phyloP scores from a whole-genome alignment of 2,797 vertebrate genomes.

The Cichlasoma orientale region DNA sequence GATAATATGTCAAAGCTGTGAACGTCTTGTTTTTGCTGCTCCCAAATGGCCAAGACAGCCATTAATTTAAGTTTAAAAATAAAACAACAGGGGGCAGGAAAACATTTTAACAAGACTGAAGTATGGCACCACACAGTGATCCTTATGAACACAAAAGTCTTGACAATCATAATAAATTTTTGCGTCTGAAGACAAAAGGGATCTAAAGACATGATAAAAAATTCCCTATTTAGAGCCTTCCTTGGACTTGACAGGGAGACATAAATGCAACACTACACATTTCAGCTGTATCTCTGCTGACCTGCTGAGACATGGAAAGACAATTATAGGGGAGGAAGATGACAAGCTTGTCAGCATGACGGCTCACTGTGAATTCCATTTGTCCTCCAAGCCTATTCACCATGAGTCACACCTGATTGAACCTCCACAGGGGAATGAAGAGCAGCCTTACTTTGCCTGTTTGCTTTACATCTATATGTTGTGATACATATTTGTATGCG shows the following conservation, averaged over 20 bases:
- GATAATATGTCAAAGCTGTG: conserved; percentile 1
- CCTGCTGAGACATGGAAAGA: conserved; percentile 61
- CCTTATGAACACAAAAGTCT: neutral
- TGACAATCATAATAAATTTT: neutral
- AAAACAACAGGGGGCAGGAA: neutral
- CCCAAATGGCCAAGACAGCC: neutral
- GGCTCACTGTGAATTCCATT: conserved; percentile 68
- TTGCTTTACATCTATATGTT: conserved; percentile 18
- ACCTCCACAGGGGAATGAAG: conserved; percentile 46
- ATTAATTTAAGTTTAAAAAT: neutral
- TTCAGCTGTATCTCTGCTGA: conserved; percentile 50
- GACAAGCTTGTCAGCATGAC: conserved; percentile 66
- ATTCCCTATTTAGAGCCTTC: conserved; percentile 4
- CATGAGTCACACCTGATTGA: conserved; percentile 71
- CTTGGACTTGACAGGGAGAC: conserved; percentile 41
- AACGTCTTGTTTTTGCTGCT: neutral
- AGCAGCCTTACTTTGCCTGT: conserved; percentile 14
- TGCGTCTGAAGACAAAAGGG: neutral
- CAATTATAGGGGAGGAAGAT: conserved; percentile 67
- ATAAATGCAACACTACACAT: conserved; percentile 37
- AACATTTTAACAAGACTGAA: conserved; percentile 6
- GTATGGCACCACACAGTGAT: neutral
- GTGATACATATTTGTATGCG: neutral
- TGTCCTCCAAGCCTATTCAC: conserved; percentile 66
- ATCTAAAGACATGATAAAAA: conserved; percentile 4